Conservation (phyloP, 2,113 vertebrate species). For the Hemibagrus wyckioides region DNA sequence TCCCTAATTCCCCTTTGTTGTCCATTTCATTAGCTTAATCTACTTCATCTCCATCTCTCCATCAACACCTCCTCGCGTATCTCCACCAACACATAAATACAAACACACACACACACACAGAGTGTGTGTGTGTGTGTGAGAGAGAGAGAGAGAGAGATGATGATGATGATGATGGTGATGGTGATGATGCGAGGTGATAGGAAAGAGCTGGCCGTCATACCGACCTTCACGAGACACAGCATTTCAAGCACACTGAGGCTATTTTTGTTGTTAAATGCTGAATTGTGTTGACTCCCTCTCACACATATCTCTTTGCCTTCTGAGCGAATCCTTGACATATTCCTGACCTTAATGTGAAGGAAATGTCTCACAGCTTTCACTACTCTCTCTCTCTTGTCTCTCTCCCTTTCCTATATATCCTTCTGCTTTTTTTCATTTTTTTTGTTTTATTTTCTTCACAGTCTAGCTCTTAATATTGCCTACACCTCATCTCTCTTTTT, state of each 20-base stretch:
- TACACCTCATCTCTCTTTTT: conserved; percentile 40
- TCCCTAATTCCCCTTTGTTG: conserved; percentile 58
- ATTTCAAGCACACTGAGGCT: not conserved
- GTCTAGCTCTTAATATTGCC: conserved; percentile 13
- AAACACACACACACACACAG: conserved; percentile 4
- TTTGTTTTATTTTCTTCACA: not conserved
- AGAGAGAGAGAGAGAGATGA: not conserved
- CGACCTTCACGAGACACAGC: conserved; percentile 29
- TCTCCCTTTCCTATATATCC: conserved; percentile 6
- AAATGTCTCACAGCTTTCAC: not conserved
- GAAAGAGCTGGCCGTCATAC: not conserved
- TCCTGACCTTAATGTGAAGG: conserved; percentile 31
- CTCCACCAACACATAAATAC: conserved; percentile 41
- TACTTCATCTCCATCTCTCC: conserved; percentile 67
- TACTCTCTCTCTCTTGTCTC: not conserved
- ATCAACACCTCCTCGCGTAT: conserved; percentile 43
- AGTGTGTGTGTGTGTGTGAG: not conserved
- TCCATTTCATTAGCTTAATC: conserved; percentile 72
- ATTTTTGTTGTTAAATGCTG: conserved; percentile 3
- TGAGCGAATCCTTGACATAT: conserved; percentile 38
- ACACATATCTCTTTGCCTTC: not conserved
- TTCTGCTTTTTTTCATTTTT: conserved; percentile 11
- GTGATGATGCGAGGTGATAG: conserved; percentile 42
- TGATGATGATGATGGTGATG: not conserved
- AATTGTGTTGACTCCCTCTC: not conserved